A percentile compares a stretch with the other conserved stretches of the same genome.
These are phyloP conservation scores for Vulpes vulpes DNA, from an alignment of 2,113 vertebrate genomes.

Conservation along the genomic window DNA sequence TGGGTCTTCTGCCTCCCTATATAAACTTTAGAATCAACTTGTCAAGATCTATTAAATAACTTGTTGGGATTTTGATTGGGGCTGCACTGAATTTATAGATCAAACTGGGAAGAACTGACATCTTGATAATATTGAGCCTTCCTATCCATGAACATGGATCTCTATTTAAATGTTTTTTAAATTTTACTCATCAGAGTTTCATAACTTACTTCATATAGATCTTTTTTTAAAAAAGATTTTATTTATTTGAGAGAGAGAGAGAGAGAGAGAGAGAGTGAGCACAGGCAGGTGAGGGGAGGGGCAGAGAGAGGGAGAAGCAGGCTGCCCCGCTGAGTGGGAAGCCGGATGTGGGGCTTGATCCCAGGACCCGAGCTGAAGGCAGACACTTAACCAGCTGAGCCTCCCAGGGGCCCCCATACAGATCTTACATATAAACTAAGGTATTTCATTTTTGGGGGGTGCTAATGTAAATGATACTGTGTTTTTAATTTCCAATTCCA, in stretches of 20 bases:
- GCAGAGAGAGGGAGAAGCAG: too few relatives aligned
- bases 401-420: background rate
- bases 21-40: background rate
- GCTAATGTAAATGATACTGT: background rate
- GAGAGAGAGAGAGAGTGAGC: too few relatives aligned
- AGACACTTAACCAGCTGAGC: too few relatives aligned
- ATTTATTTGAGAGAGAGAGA: too few relatives aligned
- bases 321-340: too few relatives aligned
- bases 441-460: background rate
- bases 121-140: background rate
- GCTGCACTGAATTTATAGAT: background rate
- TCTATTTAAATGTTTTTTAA: background rate
- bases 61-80: background rate
- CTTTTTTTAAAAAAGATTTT: background rate
- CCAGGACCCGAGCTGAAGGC: too few relatives aligned
- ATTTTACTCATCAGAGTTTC: background rate
- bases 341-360: too few relatives aligned
- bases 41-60: background rate
- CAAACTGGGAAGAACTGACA: background rate
- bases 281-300: too few relatives aligned
- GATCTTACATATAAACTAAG: background rate
- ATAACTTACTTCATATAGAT: background rate
- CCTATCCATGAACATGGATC: background rate
- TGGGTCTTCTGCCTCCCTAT: background rate
- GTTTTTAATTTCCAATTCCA: background rate